These are phyloP conservation scores for Thrips palmi DNA, from an alignment of 1,140 invertebrate genomes.

Conservation along the genomic window DNA sequence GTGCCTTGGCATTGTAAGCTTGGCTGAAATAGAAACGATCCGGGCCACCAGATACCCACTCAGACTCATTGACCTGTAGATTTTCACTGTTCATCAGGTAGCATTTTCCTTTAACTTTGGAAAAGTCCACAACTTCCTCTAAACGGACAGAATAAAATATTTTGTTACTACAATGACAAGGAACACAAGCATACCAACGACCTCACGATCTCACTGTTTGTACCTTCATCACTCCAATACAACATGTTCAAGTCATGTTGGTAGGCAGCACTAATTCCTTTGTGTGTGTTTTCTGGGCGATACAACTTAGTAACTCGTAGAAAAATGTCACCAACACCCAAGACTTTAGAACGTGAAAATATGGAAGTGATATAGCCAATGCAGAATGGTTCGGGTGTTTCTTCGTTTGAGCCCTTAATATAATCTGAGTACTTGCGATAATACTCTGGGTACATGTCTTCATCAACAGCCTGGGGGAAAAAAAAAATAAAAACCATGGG, in stretches of 20 bases:
- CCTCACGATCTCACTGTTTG: slow-evolving; percentile 20
- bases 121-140: slow-evolving; percentile 33
- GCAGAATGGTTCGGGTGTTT: slow-evolving; percentile 57
- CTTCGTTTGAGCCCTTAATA: slow-evolving; percentile 51
- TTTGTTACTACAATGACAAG: slow-evolving; percentile 11
- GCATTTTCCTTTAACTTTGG: slow-evolving; percentile 39
- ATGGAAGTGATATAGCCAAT: slow-evolving; percentile 46
- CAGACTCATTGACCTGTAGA: slow-evolving; percentile 25
- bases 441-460: slow-evolving; percentile 54
- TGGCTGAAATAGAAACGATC: slow-evolving; percentile 60
- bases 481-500: slow-evolving; percentile 2
- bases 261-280: slow-evolving; percentile 25
- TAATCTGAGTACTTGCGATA: slow-evolving; percentile 52
- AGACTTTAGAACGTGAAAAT: slow-evolving; percentile 26
- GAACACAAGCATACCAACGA: slow-evolving; percentile 7
- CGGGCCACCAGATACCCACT: slow-evolving; percentile 43
- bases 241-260: slow-evolving; percentile 53
- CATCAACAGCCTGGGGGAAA: slow-evolving; percentile 30
- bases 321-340: slow-evolving; percentile 36
- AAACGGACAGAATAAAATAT: slow-evolving; percentile 17
- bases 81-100: slow-evolving; percentile 36
- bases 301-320: slow-evolving; percentile 52
- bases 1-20: slow-evolving; percentile 38
- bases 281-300: slow-evolving; percentile 56
- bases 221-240: slow-evolving; percentile 60